These are phyloP conservation scores for Oasisia sp. DNA, from an alignment of 2,888 invertebrate species.

Conservation along the genomic window DNA sequence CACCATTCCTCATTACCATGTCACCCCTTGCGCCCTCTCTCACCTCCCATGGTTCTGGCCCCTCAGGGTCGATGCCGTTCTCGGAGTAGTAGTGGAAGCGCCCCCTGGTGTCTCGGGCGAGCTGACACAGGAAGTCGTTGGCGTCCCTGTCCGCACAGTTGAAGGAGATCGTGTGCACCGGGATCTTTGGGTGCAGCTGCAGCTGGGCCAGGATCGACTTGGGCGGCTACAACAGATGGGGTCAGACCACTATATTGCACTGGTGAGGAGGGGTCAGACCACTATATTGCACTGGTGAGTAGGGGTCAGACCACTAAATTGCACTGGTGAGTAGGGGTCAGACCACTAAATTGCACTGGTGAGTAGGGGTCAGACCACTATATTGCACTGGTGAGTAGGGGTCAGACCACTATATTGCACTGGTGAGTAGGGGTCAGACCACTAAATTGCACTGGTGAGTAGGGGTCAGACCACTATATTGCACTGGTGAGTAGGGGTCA, in stretches of 20 bases:
- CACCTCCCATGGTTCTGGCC: constrained; percentile 63
- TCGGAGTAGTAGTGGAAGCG: constrained; percentile 65
- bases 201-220: constrained; percentile 64
- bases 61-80: constrained; percentile 55
- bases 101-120: constrained; percentile 62
- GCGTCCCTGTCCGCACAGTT: constrained; percentile 65
- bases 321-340: constrained; percentile 14
- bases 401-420: too few relatives aligned
- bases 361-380: neutral
- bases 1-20: too few relatives aligned
- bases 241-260: too few relatives aligned
- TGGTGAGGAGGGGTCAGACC: neutral
- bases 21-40: constrained; percentile 19
- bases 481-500: too few relatives aligned
- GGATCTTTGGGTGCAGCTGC: constrained; percentile 60
- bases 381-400: neutral
- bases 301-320: neutral
- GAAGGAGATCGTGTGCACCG: constrained; percentile 66
- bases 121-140: constrained; percentile 61
- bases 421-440: too few relatives aligned
- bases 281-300: neutral
- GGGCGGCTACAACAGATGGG: constrained; percentile 53
- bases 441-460: too few relatives aligned
- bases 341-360: too few relatives aligned
- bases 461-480: too few relatives aligned